Evolutionary conservation across 2,797 vertebrate genomes (phyloP).

Genomic region (Poecilia velifera): DNA sequence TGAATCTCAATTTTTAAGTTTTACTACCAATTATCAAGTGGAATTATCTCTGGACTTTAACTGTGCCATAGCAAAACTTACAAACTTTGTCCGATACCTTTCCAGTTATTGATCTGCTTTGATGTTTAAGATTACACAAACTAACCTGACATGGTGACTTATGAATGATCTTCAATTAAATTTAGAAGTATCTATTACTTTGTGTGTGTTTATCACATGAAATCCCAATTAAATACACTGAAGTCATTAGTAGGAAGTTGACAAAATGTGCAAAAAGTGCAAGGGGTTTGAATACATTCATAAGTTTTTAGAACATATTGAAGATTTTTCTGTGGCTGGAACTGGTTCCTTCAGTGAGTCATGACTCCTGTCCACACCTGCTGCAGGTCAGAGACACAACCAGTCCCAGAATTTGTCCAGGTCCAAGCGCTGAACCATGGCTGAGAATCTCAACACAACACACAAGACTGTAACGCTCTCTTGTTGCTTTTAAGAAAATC

Average conservation of each 20-base stretch:
- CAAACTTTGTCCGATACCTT: too few relatives aligned
- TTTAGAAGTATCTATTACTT: background rate
- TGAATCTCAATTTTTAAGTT: background rate
- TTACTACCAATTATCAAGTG: background rate
- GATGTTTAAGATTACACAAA: background rate
- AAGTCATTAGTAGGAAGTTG: background rate
- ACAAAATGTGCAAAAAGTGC: background rate
- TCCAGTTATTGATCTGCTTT: background rate
- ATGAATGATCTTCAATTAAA: background rate
- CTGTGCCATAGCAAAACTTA: too few relatives aligned
- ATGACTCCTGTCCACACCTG: constrained; percentile 44
- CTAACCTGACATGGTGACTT: too few relatives aligned
- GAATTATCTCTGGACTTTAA: too few relatives aligned
- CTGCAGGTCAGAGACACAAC: constrained; percentile 17
- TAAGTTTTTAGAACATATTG: background rate
- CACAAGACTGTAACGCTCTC: constrained; percentile 1
- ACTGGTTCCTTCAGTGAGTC: constrained; percentile 18
- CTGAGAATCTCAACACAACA: constrained; percentile 3
- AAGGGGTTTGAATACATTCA: background rate
- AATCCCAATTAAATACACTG: background rate
- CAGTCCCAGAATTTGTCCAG: background rate
- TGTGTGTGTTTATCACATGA: background rate
- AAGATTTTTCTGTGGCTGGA: background rate
- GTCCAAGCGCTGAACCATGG: background rate
- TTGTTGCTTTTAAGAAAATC: background rate